A percentile compares a stretch with the other conserved stretches of the same genome.
Evolutionary conservation across 2,888 invertebrate genomes (phyloP).

Genomic region (Dasysyrphus tricinctus): DNA sequence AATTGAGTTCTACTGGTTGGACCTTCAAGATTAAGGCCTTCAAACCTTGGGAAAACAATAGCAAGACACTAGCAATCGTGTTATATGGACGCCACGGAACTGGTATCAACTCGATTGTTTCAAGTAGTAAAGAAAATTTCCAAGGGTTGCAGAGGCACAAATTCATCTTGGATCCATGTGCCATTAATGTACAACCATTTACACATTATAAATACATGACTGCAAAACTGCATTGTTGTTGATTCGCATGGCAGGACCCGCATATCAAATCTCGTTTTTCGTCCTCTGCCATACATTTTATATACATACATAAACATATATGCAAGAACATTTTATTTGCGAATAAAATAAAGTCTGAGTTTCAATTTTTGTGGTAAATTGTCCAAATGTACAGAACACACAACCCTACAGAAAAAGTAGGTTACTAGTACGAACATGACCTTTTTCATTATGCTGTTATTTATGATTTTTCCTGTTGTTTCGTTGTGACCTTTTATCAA

Average conservation of each 20-base stretch:
- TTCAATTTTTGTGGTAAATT: constrained; percentile 11
- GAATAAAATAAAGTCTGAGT: constrained; percentile 15
- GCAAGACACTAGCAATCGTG: too few relatives aligned
- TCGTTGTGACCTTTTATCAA: constrained; percentile 19
- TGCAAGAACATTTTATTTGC: too few relatives aligned
- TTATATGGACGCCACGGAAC: too few relatives aligned
- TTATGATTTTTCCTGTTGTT: constrained; percentile 34
- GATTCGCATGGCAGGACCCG: constrained; percentile 48
- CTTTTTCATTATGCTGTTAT: constrained; percentile 52
- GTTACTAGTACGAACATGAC: constrained; percentile 68
- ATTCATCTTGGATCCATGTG: too few relatives aligned
- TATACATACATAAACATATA: not conserved
- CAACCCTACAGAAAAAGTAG: constrained; percentile 37
- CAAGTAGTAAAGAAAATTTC: too few relatives aligned
- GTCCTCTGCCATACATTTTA: constrained; percentile 10
- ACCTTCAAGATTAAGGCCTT: too few relatives aligned
- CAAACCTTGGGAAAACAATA: too few relatives aligned
- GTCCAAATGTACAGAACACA: constrained; percentile 30
- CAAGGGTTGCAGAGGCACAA: too few relatives aligned
- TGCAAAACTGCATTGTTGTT: constrained; percentile 13
- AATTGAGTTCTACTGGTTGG: too few relatives aligned
- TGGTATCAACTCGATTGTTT: too few relatives aligned
- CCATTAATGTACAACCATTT: too few relatives aligned
- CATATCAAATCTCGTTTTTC: constrained; percentile 9
- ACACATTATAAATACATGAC: not conserved